Evolutionary conservation across 2,113 vertebrate species (phyloP), one percentile per base, ranked within the genome.

Genomic region (Castor canadensis): DNA sequence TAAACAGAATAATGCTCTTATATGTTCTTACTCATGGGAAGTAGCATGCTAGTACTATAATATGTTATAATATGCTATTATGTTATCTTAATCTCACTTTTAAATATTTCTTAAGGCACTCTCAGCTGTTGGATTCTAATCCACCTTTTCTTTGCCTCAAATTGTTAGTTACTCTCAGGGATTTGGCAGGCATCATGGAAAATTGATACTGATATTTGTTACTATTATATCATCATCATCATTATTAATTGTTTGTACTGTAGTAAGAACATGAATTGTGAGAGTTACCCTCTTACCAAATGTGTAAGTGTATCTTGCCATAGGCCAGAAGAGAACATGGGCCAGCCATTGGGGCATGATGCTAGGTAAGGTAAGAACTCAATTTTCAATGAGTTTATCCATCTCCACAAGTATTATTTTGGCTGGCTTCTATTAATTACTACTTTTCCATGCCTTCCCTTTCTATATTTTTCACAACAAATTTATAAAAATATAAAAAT

Each of bases 401-500:
- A 54, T 84, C 35, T 83, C 20, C 72, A 20, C 5, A 43, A 71
- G 81, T 9, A 93, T 62, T 91, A 40, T 79, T 97, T 93, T 71
- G 30, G 13, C 43, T 93, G 15, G 1, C 66, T n/a, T 95, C 1
- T 82, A 54, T 96, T 90, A 83, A 93, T 92, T 93, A 40, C 17
- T 88, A 76, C n/a, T 56, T 87, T 80, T 76, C 83, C 87, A 75
- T 16, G 35, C 1, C 71, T 90, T 79, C 58, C 82, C 79, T 38
- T 47, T 30, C 16, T 8, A 38, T 73, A 2, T 26, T 95, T 60
- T 96, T 81, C n/a, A 17, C 60, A 81, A 89, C 13, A 94, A 35
- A 24, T 91, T 94, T 24, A 64, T 66, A 66, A 81, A 89, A 89
- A 69, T 72, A n/a, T n/a, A n/a, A n/a, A n/a, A n/a, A n/a, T n/a